These are phyloP conservation scores for Sphyrna mokarran DNA, from an alignment of 2,113 vertebrate species.

Conservation along the genomic window DNA sequence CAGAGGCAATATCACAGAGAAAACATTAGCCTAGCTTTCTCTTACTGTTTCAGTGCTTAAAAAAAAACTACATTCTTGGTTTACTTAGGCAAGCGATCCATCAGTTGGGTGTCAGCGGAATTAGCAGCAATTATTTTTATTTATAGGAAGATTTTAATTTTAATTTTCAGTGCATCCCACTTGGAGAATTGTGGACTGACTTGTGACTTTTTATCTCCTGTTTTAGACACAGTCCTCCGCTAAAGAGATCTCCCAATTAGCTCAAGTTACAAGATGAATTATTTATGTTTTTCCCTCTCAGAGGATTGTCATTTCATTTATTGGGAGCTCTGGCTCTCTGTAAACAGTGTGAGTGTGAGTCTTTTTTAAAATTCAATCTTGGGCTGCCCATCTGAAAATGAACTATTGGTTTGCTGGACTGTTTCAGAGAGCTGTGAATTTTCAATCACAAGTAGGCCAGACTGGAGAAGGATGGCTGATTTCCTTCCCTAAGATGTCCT, in stretches of 20 bases:
- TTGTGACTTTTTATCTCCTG: background rate
- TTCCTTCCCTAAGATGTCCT: no score
- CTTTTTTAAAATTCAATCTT: no score
- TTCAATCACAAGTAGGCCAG: no score
- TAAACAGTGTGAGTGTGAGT: background rate
- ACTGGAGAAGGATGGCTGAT: no score
- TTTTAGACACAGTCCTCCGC: background rate
- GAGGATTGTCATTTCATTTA: background rate
- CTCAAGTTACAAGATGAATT: constrained; percentile 1
- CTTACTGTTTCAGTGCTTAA: background rate
- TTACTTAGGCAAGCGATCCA: background rate
- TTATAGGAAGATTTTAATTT: background rate
- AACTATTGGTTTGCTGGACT: no score
- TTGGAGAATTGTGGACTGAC: background rate
- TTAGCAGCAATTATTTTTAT: background rate
- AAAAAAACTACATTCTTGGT: background rate
- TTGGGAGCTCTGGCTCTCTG: background rate
- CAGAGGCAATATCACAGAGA: background rate
- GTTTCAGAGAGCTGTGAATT: no score
- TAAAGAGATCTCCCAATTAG: background rate
- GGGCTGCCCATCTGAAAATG: no score
- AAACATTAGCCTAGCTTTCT: background rate
- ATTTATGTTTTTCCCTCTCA: background rate
- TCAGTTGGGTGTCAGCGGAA: background rate
- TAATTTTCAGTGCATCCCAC: background rate